phyloP scores from a whole-genome alignment of 2,888 invertebrate genomes.

The Leucoma salicis region DNA sequence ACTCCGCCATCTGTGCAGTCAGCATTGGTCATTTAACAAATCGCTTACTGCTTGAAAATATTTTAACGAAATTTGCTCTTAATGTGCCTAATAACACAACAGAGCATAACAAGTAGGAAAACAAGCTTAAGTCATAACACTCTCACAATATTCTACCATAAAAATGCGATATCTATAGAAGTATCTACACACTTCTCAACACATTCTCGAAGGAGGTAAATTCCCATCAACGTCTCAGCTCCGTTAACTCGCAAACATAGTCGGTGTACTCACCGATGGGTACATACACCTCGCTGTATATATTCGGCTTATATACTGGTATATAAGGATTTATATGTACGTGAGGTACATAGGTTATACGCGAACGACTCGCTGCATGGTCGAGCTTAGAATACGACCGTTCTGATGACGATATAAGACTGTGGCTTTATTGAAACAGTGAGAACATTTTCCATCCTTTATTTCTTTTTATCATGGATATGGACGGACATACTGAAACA shows the following conservation, averaged over 20 bases:
- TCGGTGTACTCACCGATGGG: slow-evolving; percentile 10
- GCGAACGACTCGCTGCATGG: slow-evolving; percentile 59
- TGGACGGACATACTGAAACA: no score
- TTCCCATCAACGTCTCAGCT: slow-evolving; percentile 21
- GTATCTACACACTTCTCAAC: no score
- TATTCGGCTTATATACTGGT: slow-evolving; percentile 15
- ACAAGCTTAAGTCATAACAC: no score
- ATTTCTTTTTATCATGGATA: no score
- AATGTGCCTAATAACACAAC: no score
- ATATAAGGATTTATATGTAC: slow-evolving; percentile 33
- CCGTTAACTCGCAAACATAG: slow-evolving; percentile 8
- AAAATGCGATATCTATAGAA: not conserved
- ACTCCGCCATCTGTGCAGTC: no score
- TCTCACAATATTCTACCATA: not conserved
- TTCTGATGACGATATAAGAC: slow-evolving; percentile 61
- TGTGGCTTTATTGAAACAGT: slow-evolving; percentile 18
- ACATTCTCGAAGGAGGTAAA: slow-evolving; percentile 11
- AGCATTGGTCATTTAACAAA: no score
- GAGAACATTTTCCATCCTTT: no score
- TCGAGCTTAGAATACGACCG: slow-evolving; percentile 65
- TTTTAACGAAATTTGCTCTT: no score
- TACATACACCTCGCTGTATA: slow-evolving; percentile 14
- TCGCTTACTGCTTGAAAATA: no score
- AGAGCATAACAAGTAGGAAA: no score
- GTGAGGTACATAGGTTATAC: slow-evolving; percentile 43